Conservation (phyloP, 2,113 vertebrate genomes). For the Antechinus stuartii region DNA sequence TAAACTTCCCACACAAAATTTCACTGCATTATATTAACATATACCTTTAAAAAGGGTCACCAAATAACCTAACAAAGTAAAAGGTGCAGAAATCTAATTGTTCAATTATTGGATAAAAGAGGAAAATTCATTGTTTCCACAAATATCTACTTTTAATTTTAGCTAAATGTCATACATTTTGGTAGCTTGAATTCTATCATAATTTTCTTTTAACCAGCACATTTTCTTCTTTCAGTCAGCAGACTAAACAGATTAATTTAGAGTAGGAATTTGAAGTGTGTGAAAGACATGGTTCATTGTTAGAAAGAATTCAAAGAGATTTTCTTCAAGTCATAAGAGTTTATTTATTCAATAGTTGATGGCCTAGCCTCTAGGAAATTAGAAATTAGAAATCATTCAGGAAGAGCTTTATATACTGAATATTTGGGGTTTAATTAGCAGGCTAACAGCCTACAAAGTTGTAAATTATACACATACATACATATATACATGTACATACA, state of each 20-base stretch:
- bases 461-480: too few species aligned
- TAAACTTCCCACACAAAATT: background rate
- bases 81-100: background rate
- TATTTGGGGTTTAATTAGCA: too few species aligned
- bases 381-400: too few species aligned
- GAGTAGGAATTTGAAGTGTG: too few species aligned
- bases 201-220: background rate
- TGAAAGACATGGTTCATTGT: too few species aligned
- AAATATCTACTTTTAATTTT: background rate
- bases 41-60: background rate
- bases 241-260: background rate
- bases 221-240: background rate
- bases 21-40: background rate
- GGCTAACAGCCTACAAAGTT: too few species aligned
- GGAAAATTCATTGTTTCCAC: background rate
- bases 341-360: too few species aligned
- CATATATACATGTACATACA: too few species aligned
- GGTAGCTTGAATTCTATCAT: background rate
- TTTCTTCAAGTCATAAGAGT: too few species aligned
- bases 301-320: too few species aligned
- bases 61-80: background rate
- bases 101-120: background rate
- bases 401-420: too few species aligned
- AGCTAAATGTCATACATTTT: background rate
- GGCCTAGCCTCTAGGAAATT: too few species aligned